Evolutionary conservation across 2,888 invertebrate genomes (phyloP).

Genomic region (Rhabditophanes sp.): DNA sequence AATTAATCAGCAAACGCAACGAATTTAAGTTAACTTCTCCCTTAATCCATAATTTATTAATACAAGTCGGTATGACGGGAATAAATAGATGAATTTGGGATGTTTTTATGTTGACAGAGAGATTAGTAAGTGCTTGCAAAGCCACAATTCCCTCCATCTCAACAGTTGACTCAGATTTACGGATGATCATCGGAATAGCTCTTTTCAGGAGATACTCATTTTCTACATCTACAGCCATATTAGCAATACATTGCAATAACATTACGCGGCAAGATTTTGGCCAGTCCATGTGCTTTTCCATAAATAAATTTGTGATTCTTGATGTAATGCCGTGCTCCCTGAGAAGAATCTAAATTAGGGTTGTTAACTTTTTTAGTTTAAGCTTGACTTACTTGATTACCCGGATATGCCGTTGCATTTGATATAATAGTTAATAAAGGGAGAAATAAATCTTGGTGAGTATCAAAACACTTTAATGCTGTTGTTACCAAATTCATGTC

Average conservation of each 20-base stretch:
- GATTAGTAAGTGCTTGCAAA: constrained; percentile 33
- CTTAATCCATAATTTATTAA: constrained; percentile 24
- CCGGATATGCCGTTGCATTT: constrained; percentile 30
- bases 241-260: constrained; percentile 36
- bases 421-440: constrained; percentile 32
- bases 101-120: constrained; percentile 24
- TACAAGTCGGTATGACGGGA: constrained; percentile 23
- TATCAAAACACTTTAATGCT: constrained; percentile 27
- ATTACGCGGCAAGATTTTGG: constrained; percentile 28
- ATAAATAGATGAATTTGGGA: constrained; percentile 21
- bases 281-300: constrained; percentile 19
- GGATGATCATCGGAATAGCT: constrained; percentile 19
- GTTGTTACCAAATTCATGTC: constrained; percentile 31
- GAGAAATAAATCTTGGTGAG: constrained; percentile 25
- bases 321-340: constrained; percentile 25
- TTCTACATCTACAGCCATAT: constrained; percentile 23
- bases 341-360: constrained; percentile 17
- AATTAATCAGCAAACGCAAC: constrained; percentile 52
- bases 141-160: constrained; percentile 35
- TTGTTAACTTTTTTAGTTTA: background rate
- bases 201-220: constrained; percentile 16
- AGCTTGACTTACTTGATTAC: constrained; percentile 21
- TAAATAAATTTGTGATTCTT: constrained; percentile 25
- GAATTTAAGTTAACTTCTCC: constrained; percentile 43
- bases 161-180: constrained; percentile 21